Conservation (phyloP, 2,797 vertebrate species). For the Urophycis tenuis region DNA sequence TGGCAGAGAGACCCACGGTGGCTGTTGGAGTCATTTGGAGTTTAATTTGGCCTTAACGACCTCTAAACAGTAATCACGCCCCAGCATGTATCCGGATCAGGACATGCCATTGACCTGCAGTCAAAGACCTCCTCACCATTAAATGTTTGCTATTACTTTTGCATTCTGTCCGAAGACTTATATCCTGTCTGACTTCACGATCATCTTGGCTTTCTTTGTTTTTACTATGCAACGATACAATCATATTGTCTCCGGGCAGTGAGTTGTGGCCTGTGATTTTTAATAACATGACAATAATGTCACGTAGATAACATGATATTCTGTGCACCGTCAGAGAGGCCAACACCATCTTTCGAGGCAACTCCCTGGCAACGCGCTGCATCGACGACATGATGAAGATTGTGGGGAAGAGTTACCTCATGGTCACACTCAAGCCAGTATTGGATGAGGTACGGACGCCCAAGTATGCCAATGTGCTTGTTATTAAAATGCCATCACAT, state of each 20-base stretch:
- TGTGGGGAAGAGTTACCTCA: conserved; percentile 93
- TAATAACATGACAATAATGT: neutral
- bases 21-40: too few species aligned
- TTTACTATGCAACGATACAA: neutral
- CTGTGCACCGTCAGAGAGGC: conserved; percentile 78
- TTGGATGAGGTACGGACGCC: conserved; percentile 84
- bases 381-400: conserved; percentile 99
- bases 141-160: too few species aligned
- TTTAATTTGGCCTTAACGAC: too few species aligned
- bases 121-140: too few species aligned
- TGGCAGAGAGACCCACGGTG: too few species aligned
- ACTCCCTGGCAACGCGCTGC: conserved; percentile 91
- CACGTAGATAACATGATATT: neutral
- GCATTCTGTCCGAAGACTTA: neutral
- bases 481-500: too few species aligned
- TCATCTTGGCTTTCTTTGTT: neutral
- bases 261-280: neutral
- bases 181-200: neutral
- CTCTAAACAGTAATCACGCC: too few species aligned
- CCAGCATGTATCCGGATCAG: too few species aligned
- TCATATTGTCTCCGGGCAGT: neutral
- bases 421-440: conserved; percentile 91
- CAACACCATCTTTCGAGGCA: conserved; percentile 96
- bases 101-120: too few species aligned
- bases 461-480: neutral